Evolutionary conservation across 2,888 invertebrate genomes (phyloP).

Genomic region (Athalia circularis): DNA sequence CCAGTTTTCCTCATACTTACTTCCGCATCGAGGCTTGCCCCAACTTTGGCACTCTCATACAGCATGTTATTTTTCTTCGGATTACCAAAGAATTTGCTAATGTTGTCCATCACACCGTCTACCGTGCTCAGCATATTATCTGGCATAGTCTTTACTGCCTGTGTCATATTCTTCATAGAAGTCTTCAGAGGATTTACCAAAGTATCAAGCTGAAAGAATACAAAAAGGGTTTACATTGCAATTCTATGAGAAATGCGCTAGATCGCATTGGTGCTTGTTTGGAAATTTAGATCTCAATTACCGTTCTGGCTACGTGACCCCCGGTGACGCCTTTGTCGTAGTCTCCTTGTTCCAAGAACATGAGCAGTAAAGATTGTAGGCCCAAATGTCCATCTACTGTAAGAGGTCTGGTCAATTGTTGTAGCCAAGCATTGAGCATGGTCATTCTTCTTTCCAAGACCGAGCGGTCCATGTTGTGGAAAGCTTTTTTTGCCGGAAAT

Average conservation of each 20-base stretch:
- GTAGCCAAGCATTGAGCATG: conserved; percentile 88
- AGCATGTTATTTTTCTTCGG: conserved; percentile 74
- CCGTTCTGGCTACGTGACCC: conserved; percentile 78
- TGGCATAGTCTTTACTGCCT: conserved; percentile 90
- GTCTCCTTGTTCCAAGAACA: conserved; percentile 83
- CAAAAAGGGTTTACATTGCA: not conserved
- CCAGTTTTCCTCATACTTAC: conserved; percentile 65
- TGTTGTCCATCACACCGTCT: conserved; percentile 88
- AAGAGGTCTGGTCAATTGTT: conserved; percentile 80
- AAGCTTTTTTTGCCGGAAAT: conserved; percentile 95
- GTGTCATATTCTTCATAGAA: conserved; percentile 85
- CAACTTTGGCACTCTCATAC: conserved; percentile 75
- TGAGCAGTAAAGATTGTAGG: conserved; percentile 78
- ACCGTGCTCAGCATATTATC: conserved; percentile 91
- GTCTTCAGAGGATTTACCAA: conserved; percentile 88
- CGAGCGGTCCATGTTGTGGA: conserved; percentile 91
- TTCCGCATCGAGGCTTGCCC: conserved; percentile 77
- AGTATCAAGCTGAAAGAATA: conserved; percentile 78
- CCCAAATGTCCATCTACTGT: conserved; percentile 79
- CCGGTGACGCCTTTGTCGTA: conserved; percentile 81
- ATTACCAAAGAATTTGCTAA: conserved; percentile 83
- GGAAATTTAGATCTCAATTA: conserved; percentile 59
- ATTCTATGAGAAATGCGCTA: too few relatives aligned
- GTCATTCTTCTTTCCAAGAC: conserved; percentile 91
- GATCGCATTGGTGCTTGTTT: too few relatives aligned